Evolutionary conservation across 2,797 vertebrate species (phyloP).

Genomic region (Emydoidea blandingii): DNA sequence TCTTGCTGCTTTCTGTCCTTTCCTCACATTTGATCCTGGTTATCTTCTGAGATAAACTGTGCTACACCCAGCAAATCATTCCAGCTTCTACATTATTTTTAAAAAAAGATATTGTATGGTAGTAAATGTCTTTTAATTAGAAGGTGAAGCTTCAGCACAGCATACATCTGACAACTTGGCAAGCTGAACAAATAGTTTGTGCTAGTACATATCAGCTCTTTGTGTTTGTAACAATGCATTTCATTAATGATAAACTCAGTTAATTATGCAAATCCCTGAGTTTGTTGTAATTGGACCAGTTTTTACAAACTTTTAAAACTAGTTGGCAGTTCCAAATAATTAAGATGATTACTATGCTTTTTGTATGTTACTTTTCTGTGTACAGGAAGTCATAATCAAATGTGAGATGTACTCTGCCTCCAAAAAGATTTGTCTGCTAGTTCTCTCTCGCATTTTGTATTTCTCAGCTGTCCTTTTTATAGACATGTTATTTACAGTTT

Average conservation of each 20-base stretch:
- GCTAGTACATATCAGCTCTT: constrained; percentile 56
- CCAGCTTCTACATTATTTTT: constrained; percentile 51
- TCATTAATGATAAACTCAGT: constrained; percentile 63
- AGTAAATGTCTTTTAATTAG: constrained; percentile 63
- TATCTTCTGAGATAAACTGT: constrained; percentile 60
- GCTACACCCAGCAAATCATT: constrained; percentile 57
- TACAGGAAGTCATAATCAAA: constrained; percentile 65
- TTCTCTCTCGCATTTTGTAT: constrained; percentile 68
- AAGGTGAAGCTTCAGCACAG: constrained; percentile 57
- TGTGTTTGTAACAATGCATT: constrained; percentile 63
- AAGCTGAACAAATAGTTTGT: constrained; percentile 55
- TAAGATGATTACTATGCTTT: constrained; percentile 61
- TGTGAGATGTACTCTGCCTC: constrained; percentile 14
- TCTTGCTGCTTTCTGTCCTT: constrained; percentile 9
- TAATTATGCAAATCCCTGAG: constrained; percentile 70
- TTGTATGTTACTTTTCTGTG: constrained; percentile 48
- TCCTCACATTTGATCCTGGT: constrained; percentile 56
- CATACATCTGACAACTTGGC: constrained; percentile 54
- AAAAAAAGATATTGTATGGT: constrained; percentile 45
- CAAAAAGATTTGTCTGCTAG: constrained; percentile 50
- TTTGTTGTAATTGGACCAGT: constrained; percentile 65
- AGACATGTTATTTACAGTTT: constrained; percentile 64
- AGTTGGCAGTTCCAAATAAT: constrained; percentile 52
- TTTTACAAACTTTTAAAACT: constrained; percentile 65
- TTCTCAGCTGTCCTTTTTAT: constrained; percentile 61